Evolutionary conservation across 2,888 invertebrate species (phyloP).

Genomic region (Epinotia brunnichana): DNA sequence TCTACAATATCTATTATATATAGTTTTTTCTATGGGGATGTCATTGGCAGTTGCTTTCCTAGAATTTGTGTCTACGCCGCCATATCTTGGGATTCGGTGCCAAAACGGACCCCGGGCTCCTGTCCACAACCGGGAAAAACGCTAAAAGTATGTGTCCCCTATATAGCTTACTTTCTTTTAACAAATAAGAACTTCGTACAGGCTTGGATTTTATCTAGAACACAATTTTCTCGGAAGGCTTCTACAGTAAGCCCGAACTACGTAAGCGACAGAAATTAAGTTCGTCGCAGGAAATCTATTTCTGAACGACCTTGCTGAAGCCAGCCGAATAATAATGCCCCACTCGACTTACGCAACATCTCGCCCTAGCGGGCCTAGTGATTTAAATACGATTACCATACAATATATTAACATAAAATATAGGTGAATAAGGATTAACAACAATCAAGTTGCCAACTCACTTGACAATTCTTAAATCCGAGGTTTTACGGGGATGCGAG

Average conservation of each 20-base stretch:
- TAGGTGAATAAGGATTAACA: too few species aligned
- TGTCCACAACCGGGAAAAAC: too few species aligned
- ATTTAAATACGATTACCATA: constrained; percentile 1
- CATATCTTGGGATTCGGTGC: too few species aligned
- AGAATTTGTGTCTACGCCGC: too few species aligned
- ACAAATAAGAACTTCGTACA: not conserved
- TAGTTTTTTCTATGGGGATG: too few species aligned
- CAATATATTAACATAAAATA: not conserved
- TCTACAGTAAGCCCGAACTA: not conserved
- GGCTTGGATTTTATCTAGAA: not conserved
- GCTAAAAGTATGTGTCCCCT: too few species aligned
- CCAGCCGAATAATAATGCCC: constrained; percentile 11
- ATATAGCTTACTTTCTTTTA: not conserved
- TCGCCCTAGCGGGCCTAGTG: not conserved
- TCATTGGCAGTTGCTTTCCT: too few species aligned
- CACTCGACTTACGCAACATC: constrained; percentile 2
- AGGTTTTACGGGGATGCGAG: too few species aligned
- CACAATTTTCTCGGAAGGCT: not conserved
- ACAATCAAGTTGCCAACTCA: too few species aligned
- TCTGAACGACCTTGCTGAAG: constrained; percentile 14
- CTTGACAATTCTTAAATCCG: too few species aligned
- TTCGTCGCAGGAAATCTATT: constrained; percentile 12
- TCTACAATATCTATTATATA: too few species aligned
- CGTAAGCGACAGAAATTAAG: constrained; percentile 8
- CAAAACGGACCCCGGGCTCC: too few species aligned